Percentiles rank a stretch among this genome's conserved stretches.
phyloP scores from a whole-genome alignment of 2,888 invertebrate species.

The Podabrus alpinus region DNA sequence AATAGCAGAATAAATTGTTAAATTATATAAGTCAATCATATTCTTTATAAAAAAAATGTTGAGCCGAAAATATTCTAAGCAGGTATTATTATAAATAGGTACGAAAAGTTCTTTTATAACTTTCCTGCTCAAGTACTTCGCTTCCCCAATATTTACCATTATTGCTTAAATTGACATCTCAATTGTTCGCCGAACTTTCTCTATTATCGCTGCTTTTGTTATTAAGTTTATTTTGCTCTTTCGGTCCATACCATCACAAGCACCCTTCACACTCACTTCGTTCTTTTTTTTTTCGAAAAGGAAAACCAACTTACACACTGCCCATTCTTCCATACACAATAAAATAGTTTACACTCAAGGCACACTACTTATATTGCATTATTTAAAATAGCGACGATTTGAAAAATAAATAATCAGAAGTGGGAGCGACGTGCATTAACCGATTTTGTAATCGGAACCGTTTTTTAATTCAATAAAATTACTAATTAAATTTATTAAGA shows the following conservation, averaged over 20 bases:
- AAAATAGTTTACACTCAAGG: too few species aligned
- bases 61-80: neutral
- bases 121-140: neutral
- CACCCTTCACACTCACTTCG: neutral
- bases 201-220: neutral
- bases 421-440: neutral
- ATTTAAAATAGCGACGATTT: neutral
- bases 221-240: neutral
- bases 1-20: neutral
- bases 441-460: too few species aligned
- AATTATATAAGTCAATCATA: neutral
- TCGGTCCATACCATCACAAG: neutral
- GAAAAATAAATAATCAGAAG: neutral
- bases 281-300: neutral
- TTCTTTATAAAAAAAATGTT: neutral
- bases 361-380: too few species aligned
- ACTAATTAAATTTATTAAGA: neutral
- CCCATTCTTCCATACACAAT: neutral
- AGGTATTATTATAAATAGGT: neutral
- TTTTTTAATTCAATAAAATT: neutral
- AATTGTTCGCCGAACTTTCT: neutral
- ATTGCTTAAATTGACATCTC: neutral
- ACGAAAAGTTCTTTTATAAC: neutral
- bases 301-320: neutral
- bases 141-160: neutral